phyloP scores from a whole-genome alignment of 2,888 invertebrate genomes.

The Aphidius colemani region DNA sequence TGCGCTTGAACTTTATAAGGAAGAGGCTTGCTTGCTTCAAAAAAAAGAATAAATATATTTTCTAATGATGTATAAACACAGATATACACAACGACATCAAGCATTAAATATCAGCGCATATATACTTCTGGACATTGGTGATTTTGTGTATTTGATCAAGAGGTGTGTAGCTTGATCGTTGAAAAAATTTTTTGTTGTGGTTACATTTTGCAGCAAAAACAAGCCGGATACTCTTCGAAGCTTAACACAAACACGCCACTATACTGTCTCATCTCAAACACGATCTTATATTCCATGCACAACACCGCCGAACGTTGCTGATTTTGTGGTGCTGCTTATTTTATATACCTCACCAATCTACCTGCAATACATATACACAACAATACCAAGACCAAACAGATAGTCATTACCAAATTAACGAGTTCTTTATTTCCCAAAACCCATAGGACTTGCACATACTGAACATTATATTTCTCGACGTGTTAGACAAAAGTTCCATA shows the following conservation, averaged over 20 bases:
- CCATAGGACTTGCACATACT: conserved; percentile 14
- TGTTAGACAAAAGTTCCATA: conserved; percentile 13
- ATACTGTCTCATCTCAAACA: conserved; percentile 53
- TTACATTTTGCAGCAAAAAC: conserved; percentile 37
- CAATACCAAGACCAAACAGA: conserved; percentile 52
- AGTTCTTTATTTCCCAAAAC: conserved; percentile 35
- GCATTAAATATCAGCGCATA: neutral
- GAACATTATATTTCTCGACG: conserved; percentile 21
- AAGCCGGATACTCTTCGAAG: conserved; percentile 34
- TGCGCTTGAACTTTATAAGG: too few relatives aligned
- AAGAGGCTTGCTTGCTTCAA: too few relatives aligned
- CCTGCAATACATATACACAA: too few relatives aligned
- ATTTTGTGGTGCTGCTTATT: conserved; percentile 34
- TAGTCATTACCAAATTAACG: conserved; percentile 61
- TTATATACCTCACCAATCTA: too few relatives aligned
- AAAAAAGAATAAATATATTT: too few relatives aligned
- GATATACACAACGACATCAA: conserved; percentile 1
- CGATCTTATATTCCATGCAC: conserved; percentile 57
- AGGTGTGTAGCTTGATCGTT: conserved; percentile 30
- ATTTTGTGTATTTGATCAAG: neutral
- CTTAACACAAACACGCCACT: conserved; percentile 44
- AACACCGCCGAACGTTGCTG: conserved; percentile 42
- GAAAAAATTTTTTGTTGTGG: conserved; percentile 37
- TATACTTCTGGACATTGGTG: neutral
- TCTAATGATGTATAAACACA: conserved; percentile 16